phyloP scores from a whole-genome alignment of 2,888 invertebrate genomes.

The Agonopterix arenella region DNA sequence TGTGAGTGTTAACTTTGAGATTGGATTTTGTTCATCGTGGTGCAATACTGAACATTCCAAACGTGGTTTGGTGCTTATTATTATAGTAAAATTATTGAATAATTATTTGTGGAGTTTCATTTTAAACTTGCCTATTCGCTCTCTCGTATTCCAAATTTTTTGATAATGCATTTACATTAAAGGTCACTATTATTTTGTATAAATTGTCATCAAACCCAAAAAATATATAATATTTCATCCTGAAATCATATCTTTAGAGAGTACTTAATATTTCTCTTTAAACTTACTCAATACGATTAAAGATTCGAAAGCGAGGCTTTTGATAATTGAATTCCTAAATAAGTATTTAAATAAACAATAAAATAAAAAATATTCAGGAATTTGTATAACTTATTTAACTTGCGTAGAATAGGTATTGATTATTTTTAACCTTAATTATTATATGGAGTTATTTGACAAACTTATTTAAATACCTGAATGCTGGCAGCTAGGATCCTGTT shows the following conservation, averaged over 20 bases:
- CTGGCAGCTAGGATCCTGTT: conserved; percentile 13
- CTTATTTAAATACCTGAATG: conserved; percentile 18
- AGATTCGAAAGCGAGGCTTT: conserved; percentile 34
- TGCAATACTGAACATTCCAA: conserved; percentile 76
- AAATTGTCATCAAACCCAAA: not conserved
- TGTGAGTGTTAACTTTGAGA: conserved; percentile 38
- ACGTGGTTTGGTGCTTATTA: conserved; percentile 73
- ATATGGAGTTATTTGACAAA: conserved; percentile 31
- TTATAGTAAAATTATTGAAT: conserved; percentile 67
- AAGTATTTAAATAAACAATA: conserved; percentile 42
- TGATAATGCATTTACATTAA: conserved; percentile 29
- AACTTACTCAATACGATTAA: conserved; percentile 1
- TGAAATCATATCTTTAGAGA: conserved; percentile 13
- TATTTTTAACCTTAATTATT: conserved; percentile 27
- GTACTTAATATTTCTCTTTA: conserved; percentile 28
- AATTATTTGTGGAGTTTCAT: conserved; percentile 55
- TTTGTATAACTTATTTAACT: conserved; percentile 53
- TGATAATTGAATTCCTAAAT: conserved; percentile 25
- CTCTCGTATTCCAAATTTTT: conserved; percentile 27
- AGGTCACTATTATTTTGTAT: conserved; percentile 57
- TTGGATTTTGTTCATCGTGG: conserved; percentile 59
- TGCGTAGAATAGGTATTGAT: conserved; percentile 39
- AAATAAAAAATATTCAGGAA: conserved; percentile 1
- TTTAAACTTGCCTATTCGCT: conserved; percentile 49
- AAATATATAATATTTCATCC: not conserved